Percentiles rank a stretch among this genome's conserved stretches.
Evolutionary conservation across 1,140 invertebrate genomes (phyloP).

Genomic region (Lasioglossum baleicum): DNA sequence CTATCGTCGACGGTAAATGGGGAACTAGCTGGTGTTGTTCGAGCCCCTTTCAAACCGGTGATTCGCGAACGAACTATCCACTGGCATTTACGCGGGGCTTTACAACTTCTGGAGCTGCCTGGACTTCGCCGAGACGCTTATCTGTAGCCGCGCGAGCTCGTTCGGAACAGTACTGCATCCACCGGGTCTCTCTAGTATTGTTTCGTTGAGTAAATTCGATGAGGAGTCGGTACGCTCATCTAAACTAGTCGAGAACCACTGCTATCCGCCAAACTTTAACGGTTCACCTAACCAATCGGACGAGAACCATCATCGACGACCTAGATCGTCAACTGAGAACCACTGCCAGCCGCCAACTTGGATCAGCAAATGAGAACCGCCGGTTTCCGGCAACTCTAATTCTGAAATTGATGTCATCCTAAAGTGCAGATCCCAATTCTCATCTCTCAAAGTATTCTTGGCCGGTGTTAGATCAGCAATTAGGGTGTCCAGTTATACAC

Average conservation of each 20-base stretch:
- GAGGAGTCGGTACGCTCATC: too few relatives aligned
- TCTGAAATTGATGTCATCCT: background rate
- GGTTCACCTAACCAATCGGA: background rate
- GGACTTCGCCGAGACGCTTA: background rate
- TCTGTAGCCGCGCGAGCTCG: background rate
- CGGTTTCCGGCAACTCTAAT: background rate
- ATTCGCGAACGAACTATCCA: too few relatives aligned
- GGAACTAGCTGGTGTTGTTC: constrained; percentile 5
- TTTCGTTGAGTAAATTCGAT: too few relatives aligned
- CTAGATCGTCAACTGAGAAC: background rate
- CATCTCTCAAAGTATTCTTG: background rate
- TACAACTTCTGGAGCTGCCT: background rate
- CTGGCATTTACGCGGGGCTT: background rate
- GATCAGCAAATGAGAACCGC: background rate
- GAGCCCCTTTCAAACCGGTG: constrained; percentile 2
- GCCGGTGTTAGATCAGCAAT: background rate
- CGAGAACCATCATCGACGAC: background rate
- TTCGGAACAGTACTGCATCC: too few relatives aligned
- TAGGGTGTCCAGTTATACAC: background rate
- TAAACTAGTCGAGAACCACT: too few relatives aligned
- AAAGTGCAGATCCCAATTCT: background rate
- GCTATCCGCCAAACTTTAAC: too few relatives aligned
- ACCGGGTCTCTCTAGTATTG: too few relatives aligned
- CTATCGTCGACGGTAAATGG: constrained; percentile 19
- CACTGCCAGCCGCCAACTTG: background rate